A percentile compares a stretch with the other conserved stretches of the same genome.
These are phyloP conservation scores for Hylaeus anthracinus DNA, from an alignment of 1,140 invertebrate species.

Conservation along the genomic window DNA sequence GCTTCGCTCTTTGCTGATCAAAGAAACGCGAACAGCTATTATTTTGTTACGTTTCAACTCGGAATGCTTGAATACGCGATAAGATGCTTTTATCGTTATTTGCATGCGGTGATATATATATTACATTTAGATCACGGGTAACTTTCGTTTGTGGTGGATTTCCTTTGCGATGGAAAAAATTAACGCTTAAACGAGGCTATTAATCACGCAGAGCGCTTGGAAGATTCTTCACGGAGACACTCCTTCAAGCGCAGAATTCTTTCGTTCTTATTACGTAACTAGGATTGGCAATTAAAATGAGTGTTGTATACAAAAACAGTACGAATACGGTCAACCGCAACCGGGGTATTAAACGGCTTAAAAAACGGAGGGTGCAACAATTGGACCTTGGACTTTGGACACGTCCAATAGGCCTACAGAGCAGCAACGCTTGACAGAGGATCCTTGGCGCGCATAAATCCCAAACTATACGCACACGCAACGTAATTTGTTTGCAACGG, in stretches of 20 bases:
- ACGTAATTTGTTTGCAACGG: not conserved
- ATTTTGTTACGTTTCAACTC: too few species aligned
- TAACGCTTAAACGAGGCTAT: not conserved
- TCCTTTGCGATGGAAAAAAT: not conserved
- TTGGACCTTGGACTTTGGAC: conserved; percentile 56
- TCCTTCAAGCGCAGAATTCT: conserved; percentile 6
- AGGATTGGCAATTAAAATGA: conserved; percentile 43
- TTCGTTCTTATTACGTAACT: not conserved
- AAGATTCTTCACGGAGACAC: conserved; percentile 5
- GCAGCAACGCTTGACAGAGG: conserved; percentile 39
- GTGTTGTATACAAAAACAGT: conserved; percentile 69
- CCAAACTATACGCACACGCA: conserved; percentile 10
- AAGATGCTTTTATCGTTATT: too few species aligned
- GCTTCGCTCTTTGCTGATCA: not conserved
- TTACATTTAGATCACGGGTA: not conserved
- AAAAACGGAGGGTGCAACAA: conserved; percentile 35
- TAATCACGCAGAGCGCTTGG: not conserved
- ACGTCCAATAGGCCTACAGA: conserved; percentile 31
- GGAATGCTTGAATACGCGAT: too few species aligned
- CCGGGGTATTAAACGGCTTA: conserved; percentile 60
- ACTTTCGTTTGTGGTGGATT: not conserved
- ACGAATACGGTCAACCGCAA: conserved; percentile 67
- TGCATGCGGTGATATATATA: too few species aligned
- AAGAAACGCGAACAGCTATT: not conserved
- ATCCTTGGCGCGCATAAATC: conserved; percentile 28